Evolutionary conservation across 2,888 invertebrate species (phyloP), one percentile per base, ranked within the genome.

Genomic region (Labia minor): DNA sequence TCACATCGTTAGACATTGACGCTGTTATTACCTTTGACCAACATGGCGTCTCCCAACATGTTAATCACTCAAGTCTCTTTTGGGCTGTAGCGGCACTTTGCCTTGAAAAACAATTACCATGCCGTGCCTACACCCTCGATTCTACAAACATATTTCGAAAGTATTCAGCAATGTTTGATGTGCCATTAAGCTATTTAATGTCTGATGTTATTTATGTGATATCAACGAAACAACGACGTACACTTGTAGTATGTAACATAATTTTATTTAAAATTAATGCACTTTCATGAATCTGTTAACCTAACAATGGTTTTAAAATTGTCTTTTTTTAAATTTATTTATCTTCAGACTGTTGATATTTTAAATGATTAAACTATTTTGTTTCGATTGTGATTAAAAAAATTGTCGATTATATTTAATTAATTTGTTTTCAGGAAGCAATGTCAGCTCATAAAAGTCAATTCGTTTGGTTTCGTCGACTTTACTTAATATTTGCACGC

Each of bases 361-460:
- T n/a, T n/a, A n/a, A n/a, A n/a, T n/a, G n/a, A n/a, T n/a, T n/a
- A n/a, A n/a, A n/a, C n/a, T n/a, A n/a, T n/a, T n/a, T n/a, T n/a
- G n/a, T n/a, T n/a, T n/a, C n/a, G n/a, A n/a, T n/a, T n/a, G n/a
- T n/a, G n/a, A n/a, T n/a, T n/a, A n/a, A n/a, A n/a, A n/a, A n/a
- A n/a, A n/a, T n/a, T n/a, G n/a, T n/a, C n/a, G n/a, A n/a, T n/a
- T n/a, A n/a, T n/a, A n/a, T n/a, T n/a, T n/a, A n/a, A n/a, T n/a
- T n/a, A n/a, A n/a, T n/a, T n/a, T 26, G 26, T 64, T 70, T 88
- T 21, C 82, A 89, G 76, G 79, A 81, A 71, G 95, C 95, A 1
- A 95, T 97, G 95, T 81, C 82, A 71, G 83, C 85, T 67, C 95
- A 98, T 77, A 79, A 82, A 71, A 92, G 94, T n/a, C 98, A 99